A percentile compares a stretch with the other conserved stretches of the same genome.
These are phyloP conservation scores for Tauraco erythrolophus DNA, from an alignment of 2,113 vertebrate genomes.

Conservation along the genomic window DNA sequence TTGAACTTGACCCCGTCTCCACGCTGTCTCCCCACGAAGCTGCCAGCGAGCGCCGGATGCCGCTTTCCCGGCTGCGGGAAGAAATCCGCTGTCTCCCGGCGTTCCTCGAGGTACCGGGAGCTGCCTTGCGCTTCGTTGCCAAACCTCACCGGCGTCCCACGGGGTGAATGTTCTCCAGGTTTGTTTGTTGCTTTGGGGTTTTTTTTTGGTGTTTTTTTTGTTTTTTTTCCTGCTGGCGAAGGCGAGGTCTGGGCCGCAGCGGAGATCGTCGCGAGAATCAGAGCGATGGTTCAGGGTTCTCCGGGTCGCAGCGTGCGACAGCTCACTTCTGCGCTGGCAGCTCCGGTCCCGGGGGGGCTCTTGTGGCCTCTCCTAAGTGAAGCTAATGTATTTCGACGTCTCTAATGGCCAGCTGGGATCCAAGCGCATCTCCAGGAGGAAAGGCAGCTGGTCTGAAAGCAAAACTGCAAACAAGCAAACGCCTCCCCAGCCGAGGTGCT, in stretches of 20 bases:
- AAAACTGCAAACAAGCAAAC: neutral
- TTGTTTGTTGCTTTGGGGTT: neutral
- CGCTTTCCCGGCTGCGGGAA: neutral
- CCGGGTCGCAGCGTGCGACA: neutral
- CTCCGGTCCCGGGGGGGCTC: neutral
- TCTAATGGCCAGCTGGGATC: neutral
- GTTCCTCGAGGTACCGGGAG: conserved; percentile 25
- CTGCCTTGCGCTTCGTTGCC: neutral
- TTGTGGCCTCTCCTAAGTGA: conserved; percentile 18
- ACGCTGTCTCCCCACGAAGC: accelerated
- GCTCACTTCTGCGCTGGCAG: neutral
- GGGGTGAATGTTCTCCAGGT: neutral
- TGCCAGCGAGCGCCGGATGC: accelerated
- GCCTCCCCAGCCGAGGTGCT: neutral
- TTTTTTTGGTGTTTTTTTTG: neutral
- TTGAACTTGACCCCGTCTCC: neutral
- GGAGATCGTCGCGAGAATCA: neutral
- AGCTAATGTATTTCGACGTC: neutral
- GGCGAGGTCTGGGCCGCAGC: neutral
- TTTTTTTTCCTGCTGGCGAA: neutral
- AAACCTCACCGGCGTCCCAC: neutral
- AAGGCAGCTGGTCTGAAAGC: neutral
- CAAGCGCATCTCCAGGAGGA: neutral
- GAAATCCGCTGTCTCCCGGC: accelerated
- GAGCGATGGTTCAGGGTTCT: accelerated